phyloP scores from a whole-genome alignment of 2,113 vertebrate genomes.

The Sceloporus undulatus region DNA sequence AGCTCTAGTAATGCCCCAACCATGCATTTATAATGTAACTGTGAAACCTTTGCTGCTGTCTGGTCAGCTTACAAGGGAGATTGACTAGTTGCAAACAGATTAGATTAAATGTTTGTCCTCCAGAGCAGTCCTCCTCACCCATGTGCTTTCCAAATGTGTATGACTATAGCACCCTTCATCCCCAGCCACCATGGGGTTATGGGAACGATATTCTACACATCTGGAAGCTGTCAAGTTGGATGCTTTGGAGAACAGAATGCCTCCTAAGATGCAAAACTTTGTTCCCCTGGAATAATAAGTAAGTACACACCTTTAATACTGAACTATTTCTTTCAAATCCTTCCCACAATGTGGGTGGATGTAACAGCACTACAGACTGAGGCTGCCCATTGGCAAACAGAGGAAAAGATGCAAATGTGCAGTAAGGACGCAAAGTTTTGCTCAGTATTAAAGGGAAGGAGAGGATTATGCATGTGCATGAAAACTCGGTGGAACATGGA shows the following conservation, averaged over 20 bases:
- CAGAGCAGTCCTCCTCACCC: not conserved
- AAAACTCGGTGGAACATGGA: not conserved
- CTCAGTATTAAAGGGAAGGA: not conserved
- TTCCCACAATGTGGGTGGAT: not conserved
- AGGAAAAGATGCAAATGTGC: not conserved
- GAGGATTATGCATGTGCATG: not conserved
- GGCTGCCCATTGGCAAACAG: not conserved
- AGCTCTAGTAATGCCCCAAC: not conserved
- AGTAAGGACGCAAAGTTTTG: not conserved
- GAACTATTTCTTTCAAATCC: not conserved
- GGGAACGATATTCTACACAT: not conserved
- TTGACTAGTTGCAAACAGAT: not conserved
- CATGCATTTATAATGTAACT: not conserved
- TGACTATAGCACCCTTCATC: not conserved
- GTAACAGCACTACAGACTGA: not conserved
- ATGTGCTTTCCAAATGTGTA: not conserved
- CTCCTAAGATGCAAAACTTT: no score
- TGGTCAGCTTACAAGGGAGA: not conserved
- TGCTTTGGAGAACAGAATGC: not conserved
- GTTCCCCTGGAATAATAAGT: no score
- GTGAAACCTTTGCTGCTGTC: not conserved
- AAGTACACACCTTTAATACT: not conserved
- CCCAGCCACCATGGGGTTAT: not conserved
- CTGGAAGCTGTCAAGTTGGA: not conserved
- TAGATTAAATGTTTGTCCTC: not conserved